A percentile compares a stretch with the other conserved stretches of the same genome.
These are phyloP conservation scores for Pristionchus mayeri DNA, from an alignment of 2,888 invertebrate genomes.

Conservation along the genomic window DNA sequence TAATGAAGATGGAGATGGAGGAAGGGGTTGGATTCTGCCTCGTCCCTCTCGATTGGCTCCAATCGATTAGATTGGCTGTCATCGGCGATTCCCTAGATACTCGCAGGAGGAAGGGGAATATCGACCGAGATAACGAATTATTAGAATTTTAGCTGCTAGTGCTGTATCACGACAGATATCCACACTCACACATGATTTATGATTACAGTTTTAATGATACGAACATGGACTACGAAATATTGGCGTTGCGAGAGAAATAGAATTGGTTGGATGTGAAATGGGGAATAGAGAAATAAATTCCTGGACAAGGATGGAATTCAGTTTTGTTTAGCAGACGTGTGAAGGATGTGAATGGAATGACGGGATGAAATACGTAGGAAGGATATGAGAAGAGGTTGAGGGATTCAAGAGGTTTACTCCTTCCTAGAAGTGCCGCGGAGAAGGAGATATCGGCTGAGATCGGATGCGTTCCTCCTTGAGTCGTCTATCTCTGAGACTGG, in stretches of 20 bases:
- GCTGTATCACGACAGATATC: too few relatives aligned
- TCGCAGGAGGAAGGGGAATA: too few relatives aligned
- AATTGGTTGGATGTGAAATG: conserved; percentile 2
- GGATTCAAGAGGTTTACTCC: conserved; percentile 3
- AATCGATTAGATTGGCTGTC: conserved; percentile 18
- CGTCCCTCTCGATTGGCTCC: background rate
- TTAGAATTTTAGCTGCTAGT: background rate
- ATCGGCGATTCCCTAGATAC: background rate
- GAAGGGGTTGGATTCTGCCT: background rate
- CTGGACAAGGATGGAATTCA: conserved; percentile 21
- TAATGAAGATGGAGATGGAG: background rate
- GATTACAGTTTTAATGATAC: background rate
- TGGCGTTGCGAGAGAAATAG: background rate
- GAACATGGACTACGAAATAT: background rate
- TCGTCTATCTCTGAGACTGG: background rate
- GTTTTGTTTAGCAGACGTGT: conserved; percentile 24
- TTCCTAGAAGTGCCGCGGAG: background rate
- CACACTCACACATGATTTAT: background rate
- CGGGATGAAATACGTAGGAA: background rate
- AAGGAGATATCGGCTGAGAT: conserved; percentile 7
- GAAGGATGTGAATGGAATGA: conserved; percentile 33
- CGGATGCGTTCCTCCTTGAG: conserved; percentile 6
- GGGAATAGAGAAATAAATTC: conserved; percentile 10
- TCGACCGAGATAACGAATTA: background rate
- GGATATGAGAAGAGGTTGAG: background rate